phyloP scores from a whole-genome alignment of 2,888 invertebrate genomes.

The Drosophila testacea region DNA sequence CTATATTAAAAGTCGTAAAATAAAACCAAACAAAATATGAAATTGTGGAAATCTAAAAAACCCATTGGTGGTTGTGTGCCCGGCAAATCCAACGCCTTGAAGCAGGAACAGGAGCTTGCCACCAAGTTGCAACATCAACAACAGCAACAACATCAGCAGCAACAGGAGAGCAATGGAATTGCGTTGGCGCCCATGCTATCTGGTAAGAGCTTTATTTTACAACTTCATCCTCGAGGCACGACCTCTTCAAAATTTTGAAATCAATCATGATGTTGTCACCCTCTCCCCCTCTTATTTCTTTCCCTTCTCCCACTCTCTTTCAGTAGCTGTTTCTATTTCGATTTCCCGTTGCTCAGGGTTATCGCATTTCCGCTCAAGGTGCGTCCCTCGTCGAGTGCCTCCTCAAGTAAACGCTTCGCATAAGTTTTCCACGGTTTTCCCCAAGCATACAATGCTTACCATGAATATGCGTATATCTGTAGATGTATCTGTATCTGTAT shows the following conservation, averaged over 20 bases:
- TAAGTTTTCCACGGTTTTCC: slow-evolving; percentile 59
- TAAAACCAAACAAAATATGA: slow-evolving; percentile 71
- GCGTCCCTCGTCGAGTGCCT: slow-evolving; percentile 51
- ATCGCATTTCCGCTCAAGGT: slow-evolving; percentile 79
- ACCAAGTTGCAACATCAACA: slow-evolving; percentile 57
- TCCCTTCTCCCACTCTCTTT: not conserved
- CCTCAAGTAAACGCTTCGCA: slow-evolving; percentile 58
- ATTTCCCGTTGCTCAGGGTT: slow-evolving; percentile 73
- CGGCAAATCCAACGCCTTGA: slow-evolving; percentile 81
- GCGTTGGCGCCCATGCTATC: slow-evolving; percentile 83
- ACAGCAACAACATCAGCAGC: slow-evolving; percentile 54
- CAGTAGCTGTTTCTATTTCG: slow-evolving; percentile 21
- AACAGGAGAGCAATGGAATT: slow-evolving; percentile 72
- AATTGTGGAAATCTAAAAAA: slow-evolving; percentile 85
- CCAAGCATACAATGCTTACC: slow-evolving; percentile 30
- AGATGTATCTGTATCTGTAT: slow-evolving; percentile 25
- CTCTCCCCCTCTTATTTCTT: not conserved
- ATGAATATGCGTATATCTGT: not conserved
- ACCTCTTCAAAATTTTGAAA: slow-evolving; percentile 19
- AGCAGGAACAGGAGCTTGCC: slow-evolving; percentile 80
- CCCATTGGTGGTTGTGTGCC: slow-evolving; percentile 85
- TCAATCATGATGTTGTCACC: slow-evolving; percentile 25
- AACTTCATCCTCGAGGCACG: slow-evolving; percentile 14
- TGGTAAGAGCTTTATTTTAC: slow-evolving; percentile 70
- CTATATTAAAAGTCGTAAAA: not conserved